These are phyloP conservation scores for Chrysodeixis includens DNA, from an alignment of 2,888 invertebrate genomes.

Conservation along the genomic window DNA sequence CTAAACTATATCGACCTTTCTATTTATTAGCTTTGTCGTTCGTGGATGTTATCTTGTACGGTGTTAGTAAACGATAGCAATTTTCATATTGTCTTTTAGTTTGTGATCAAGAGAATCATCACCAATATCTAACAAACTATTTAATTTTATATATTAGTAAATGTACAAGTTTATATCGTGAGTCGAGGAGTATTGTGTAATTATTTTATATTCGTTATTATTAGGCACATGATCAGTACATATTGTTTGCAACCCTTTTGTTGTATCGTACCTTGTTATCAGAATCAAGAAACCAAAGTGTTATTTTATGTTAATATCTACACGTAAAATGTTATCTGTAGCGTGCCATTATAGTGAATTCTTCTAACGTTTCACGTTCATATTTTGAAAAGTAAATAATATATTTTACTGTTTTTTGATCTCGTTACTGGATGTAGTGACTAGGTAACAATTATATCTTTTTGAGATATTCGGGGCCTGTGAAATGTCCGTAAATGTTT, in stretches of 20 bases:
- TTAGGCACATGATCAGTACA: conserved; percentile 39
- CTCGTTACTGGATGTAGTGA: conserved; percentile 52
- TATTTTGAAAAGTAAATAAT: conserved; percentile 41
- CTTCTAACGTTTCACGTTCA: conserved; percentile 31
- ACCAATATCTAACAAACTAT: conserved; percentile 46
- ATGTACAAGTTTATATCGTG: conserved; percentile 29
- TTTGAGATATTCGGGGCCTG: conserved; percentile 22
- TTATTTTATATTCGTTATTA: conserved; percentile 34
- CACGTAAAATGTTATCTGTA: conserved; percentile 31
- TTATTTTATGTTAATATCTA: conserved; percentile 36
- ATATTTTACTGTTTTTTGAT: conserved; percentile 45
- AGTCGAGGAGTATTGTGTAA: conserved; percentile 25
- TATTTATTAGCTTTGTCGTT: background rate
- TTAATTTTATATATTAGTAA: conserved; percentile 42
- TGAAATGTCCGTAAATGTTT: conserved; percentile 28
- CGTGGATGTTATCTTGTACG: background rate
- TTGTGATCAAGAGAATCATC: conserved; percentile 4
- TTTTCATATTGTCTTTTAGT: background rate
- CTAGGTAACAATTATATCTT: conserved; percentile 37
- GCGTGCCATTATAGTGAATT: conserved; percentile 50
- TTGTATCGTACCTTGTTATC: conserved; percentile 38
- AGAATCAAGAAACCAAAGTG: conserved; percentile 39
- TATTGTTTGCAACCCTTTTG: conserved; percentile 45
- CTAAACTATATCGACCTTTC: too few species aligned
- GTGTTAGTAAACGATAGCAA: conserved; percentile 1